Percentiles rank a stretch among this genome's conserved stretches.
Evolutionary conservation across 2,113 vertebrate species (phyloP).

Genomic region (Hypocryptadius cinnamomeus): DNA sequence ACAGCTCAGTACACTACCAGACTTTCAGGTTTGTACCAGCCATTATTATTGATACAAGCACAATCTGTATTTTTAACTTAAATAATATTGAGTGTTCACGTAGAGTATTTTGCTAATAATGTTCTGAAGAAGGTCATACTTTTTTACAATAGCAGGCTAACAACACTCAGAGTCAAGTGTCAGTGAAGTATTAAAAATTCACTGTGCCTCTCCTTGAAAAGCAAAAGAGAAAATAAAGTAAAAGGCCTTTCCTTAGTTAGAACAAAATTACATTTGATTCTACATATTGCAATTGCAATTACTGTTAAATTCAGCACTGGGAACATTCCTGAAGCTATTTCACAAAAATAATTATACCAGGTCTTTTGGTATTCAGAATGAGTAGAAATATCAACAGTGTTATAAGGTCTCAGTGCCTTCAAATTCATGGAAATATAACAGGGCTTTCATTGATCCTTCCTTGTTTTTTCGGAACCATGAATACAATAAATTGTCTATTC

Average conservation of each 20-base stretch:
- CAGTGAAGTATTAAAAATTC: background rate
- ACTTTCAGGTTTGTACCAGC: background rate
- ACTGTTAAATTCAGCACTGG: background rate
- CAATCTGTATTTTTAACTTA: background rate
- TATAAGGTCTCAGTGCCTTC: background rate
- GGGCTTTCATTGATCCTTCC: background rate
- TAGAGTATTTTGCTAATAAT: background rate
- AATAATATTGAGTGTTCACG: background rate
- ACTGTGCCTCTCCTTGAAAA: background rate
- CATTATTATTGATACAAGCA: background rate
- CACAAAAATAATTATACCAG: conserved; percentile 11
- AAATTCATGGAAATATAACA: background rate
- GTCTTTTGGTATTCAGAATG: background rate
- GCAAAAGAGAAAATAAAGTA: background rate
- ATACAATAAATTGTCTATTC: background rate
- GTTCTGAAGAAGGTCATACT: background rate
- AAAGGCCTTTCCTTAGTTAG: background rate
- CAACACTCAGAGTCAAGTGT: background rate
- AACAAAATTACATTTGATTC: conserved; percentile 22
- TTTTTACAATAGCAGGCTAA: background rate
- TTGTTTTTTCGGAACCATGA: background rate
- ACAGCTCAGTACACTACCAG: background rate
- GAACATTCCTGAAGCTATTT: conserved; percentile 29
- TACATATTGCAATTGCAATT: background rate
- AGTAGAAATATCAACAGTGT: background rate